Conservation (phyloP, 2,797 vertebrate species). For the Parotocinclus haroldoi region DNA sequence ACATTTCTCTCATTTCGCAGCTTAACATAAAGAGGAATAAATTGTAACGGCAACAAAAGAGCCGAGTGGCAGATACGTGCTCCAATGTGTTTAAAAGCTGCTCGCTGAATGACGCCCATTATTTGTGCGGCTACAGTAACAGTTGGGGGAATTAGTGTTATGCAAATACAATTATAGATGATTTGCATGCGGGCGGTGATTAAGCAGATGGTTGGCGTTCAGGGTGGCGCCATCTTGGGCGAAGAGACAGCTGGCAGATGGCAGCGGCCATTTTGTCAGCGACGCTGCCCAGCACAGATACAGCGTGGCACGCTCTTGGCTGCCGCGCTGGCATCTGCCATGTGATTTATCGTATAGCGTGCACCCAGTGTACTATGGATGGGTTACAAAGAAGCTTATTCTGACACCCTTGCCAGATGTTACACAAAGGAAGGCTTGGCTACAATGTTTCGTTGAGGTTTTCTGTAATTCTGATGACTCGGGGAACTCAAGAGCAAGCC, state of each 20-base stretch:
- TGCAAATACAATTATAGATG: conserved; percentile 72
- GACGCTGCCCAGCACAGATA: conserved; percentile 66
- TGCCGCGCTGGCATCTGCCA: conserved; percentile 3
- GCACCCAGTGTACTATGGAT: neutral
- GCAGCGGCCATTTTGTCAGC: conserved; percentile 76
- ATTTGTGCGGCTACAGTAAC: conserved; percentile 53
- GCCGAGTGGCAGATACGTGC: conserved; percentile 22
- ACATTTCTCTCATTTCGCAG: conserved; percentile 56
- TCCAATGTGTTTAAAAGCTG: conserved; percentile 10
- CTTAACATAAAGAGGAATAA: conserved; percentile 41
- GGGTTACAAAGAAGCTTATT: too few species aligned
- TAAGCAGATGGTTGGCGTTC: conserved; percentile 71
- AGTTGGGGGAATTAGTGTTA: conserved; percentile 53
- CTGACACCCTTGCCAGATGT: neutral
- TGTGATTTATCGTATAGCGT: conserved; percentile 14
- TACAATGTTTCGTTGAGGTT: too few species aligned
- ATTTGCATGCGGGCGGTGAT: conserved; percentile 75
- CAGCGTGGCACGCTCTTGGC: conserved; percentile 48
- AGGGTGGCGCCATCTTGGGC: conserved; percentile 72
- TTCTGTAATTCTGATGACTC: neutral
- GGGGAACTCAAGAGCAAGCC: conserved; percentile 1
- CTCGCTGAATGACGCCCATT: conserved; percentile 36
- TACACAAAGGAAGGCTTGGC: neutral
- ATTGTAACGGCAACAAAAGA: conserved; percentile 51
- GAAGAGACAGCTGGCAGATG: conserved; percentile 71